Evolutionary conservation across 2,888 invertebrate species (phyloP).

Genomic region (Drosophila imparisetae): DNA sequence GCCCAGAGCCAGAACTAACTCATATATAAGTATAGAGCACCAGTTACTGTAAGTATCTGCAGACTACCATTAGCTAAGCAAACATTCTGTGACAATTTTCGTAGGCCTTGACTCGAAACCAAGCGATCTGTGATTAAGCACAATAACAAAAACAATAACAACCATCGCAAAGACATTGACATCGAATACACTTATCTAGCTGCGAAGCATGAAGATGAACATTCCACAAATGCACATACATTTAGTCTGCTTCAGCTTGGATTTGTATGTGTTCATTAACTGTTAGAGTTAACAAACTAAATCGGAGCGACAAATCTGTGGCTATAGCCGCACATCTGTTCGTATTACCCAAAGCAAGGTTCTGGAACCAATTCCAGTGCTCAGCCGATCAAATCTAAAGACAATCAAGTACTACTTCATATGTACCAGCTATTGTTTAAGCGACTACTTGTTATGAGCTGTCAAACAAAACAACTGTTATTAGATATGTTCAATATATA

Average conservation of each 20-base stretch:
- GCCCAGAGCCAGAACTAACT: conserved; percentile 10
- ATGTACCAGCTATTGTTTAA: conserved; percentile 1
- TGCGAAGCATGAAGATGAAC: conserved; percentile 66
- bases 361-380: conserved; percentile 53
- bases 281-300: conserved; percentile 81
- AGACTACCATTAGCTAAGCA: conserved; percentile 17
- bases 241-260: background rate
- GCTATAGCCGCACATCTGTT: background rate
- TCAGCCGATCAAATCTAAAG: conserved; percentile 35
- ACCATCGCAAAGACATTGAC: conserved; percentile 40
- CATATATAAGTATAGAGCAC: background rate
- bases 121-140: conserved; percentile 62
- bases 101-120: conserved; percentile 73
- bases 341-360: conserved; percentile 48
- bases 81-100: conserved; percentile 62
- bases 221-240: conserved; percentile 4
- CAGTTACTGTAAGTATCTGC: conserved; percentile 14
- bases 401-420: conserved; percentile 6
- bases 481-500: background rate
- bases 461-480: background rate
- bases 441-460: conserved; percentile 9
- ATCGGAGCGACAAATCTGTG: conserved; percentile 59
- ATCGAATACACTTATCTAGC: conserved; percentile 40
- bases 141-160: conserved; percentile 5
- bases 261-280: conserved; percentile 72